phyloP scores from a whole-genome alignment of 2,797 vertebrate species.

The Pogoniulus pusillus region DNA sequence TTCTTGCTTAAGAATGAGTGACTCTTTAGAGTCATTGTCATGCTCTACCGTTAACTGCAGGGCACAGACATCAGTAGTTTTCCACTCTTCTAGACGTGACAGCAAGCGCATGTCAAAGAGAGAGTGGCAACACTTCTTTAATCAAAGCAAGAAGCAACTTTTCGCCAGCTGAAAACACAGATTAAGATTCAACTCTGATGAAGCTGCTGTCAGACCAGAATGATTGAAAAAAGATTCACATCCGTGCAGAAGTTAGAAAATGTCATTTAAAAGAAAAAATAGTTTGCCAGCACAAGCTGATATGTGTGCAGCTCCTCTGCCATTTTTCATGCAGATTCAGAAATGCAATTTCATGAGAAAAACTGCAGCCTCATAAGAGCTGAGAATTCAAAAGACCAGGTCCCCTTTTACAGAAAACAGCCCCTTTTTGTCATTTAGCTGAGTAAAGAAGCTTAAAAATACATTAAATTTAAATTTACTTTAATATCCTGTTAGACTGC shows the following conservation, averaged over 20 bases:
- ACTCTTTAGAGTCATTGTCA: not conserved
- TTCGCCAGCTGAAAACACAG: not conserved
- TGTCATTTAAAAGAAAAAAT: conserved; percentile 29
- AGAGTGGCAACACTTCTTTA: conserved; percentile 24
- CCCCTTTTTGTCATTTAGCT: conserved; percentile 1
- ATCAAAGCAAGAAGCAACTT: conserved; percentile 32
- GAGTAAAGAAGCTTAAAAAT: conserved; percentile 34
- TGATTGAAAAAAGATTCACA: conserved; percentile 56
- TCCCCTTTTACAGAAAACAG: not conserved
- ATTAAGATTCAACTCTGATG: conserved; percentile 44
- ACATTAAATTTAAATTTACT: conserved; percentile 31
- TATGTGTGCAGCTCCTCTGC: not conserved
- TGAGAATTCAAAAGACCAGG: conserved; percentile 6
- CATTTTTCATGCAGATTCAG: conserved; percentile 57
- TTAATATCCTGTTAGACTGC: conserved; percentile 1
- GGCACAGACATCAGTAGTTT: not conserved
- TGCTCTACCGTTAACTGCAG: not conserved
- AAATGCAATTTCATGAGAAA: conserved; percentile 39
- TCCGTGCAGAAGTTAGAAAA: conserved; percentile 34
- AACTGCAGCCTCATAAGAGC: not conserved
- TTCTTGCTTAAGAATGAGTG: not conserved
- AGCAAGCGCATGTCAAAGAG: not conserved
- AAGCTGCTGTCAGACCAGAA: conserved; percentile 36
- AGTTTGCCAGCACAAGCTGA: conserved; percentile 23
- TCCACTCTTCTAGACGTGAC: not conserved